phyloP scores from a whole-genome alignment of 2,888 invertebrate genomes.

The Lithosia quadra region DNA sequence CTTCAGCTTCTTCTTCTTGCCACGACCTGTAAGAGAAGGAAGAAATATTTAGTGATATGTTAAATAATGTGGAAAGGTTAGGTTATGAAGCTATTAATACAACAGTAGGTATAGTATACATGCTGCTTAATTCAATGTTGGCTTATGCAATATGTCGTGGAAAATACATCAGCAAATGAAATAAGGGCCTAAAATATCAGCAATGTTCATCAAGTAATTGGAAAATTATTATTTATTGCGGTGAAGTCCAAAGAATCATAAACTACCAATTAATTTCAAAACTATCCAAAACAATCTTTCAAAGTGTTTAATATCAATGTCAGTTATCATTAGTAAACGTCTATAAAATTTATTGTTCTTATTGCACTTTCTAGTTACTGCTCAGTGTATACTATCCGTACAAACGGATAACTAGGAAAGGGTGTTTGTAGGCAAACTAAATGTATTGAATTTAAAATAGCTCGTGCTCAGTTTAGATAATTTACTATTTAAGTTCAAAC shows the following conservation, averaged over 20 bases:
- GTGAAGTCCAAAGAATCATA: background rate
- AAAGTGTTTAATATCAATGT: conserved; percentile 24
- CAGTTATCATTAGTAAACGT: conserved; percentile 25
- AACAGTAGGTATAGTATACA: background rate
- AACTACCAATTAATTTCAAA: conserved; percentile 8
- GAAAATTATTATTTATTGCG: background rate
- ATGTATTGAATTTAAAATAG: conserved; percentile 45
- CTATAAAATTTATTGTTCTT: conserved; percentile 39
- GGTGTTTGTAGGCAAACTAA: conserved; percentile 48
- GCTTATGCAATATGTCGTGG: background rate
- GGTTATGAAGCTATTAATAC: background rate
- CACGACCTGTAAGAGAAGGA: conserved; percentile 87
- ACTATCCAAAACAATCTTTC: conserved; percentile 20
- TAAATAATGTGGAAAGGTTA: background rate
- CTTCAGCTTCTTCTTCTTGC: conserved; percentile 93
- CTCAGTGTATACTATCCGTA: conserved; percentile 18
- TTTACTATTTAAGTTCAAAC: conserved; percentile 53
- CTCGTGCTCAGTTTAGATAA: conserved; percentile 49
- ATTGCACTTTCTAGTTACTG: conserved; percentile 43
- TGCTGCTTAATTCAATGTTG: background rate
- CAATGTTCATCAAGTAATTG: background rate
- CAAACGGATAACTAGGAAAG: conserved; percentile 38
- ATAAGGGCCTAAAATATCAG: background rate
- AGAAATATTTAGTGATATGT: background rate
- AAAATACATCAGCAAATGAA: background rate